phyloP scores from a whole-genome alignment of 1,140 invertebrate genomes.

The Dendrolimus kikuchii region DNA sequence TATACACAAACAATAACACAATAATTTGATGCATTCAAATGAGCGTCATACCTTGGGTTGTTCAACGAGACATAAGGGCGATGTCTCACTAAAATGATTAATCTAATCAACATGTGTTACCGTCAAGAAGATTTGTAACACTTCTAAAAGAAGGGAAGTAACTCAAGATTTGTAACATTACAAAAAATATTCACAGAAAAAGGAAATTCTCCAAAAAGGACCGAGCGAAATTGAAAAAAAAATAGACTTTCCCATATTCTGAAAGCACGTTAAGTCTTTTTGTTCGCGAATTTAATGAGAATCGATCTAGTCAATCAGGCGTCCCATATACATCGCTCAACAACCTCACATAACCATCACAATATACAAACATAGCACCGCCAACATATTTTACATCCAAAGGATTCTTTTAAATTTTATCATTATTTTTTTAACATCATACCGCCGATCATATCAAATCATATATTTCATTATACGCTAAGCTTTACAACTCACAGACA shows the following conservation, averaged over 20 bases:
- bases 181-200: too few species aligned
- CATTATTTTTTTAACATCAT: not conserved
- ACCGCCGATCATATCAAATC: not conserved
- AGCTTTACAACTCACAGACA: not conserved
- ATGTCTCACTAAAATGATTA: too few species aligned
- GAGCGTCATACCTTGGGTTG: conserved; percentile 6
- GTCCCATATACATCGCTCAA: not conserved
- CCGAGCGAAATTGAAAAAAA: too few species aligned
- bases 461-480: conserved; percentile 1
- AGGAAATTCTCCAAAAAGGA: too few species aligned
- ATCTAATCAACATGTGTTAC: too few species aligned
- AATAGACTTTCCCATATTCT: too few species aligned
- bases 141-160: too few species aligned
- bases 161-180: too few species aligned
- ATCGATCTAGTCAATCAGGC: not conserved
- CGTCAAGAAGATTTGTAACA: too few species aligned
- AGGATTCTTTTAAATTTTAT: conserved; percentile 4
- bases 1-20: conserved; percentile 43
- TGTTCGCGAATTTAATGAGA: too few species aligned
- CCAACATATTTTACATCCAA: conserved; percentile 16
- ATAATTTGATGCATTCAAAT: conserved; percentile 13
- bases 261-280: too few species aligned
- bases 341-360: conserved; percentile 1
- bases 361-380: conserved; percentile 21
- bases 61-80: too few species aligned